Conservation (phyloP, 2,113 vertebrate species). For the Carassius gibelio region DNA sequence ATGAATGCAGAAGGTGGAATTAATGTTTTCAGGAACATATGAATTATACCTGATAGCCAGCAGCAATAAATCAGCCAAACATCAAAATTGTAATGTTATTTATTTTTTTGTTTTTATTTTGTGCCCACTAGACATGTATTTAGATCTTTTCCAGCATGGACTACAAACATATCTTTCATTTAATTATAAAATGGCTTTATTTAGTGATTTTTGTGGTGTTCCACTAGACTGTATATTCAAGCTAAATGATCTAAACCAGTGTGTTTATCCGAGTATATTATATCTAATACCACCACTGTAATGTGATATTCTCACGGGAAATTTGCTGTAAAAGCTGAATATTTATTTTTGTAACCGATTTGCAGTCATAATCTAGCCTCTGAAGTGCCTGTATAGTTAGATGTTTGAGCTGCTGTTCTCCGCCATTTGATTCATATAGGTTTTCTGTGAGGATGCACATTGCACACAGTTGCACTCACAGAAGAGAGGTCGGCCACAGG, state of each 20-base stretch:
- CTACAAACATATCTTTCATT: neutral
- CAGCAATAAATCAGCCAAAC: slow-evolving; percentile 23
- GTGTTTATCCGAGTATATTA: no score
- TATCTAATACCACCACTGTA: neutral
- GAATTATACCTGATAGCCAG: slow-evolving; percentile 22
- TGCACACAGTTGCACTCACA: neutral
- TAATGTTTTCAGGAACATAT: neutral
- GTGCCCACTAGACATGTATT: slow-evolving; percentile 16
- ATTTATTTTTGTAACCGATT: neutral
- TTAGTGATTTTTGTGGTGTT: neutral
- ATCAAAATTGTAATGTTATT: neutral
- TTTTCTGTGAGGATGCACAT: slow-evolving; percentile 61
- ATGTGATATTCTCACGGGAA: neutral
- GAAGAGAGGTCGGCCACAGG: slow-evolving; percentile 19
- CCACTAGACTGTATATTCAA: neutral
- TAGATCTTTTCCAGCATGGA: neutral
- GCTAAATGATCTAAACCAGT: neutral
- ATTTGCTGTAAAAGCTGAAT: neutral
- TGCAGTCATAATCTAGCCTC: neutral
- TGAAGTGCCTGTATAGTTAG: neutral
- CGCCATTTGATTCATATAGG: neutral
- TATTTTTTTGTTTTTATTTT: no score
- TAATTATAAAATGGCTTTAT: neutral
- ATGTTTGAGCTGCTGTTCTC: neutral
- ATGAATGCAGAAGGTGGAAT: slow-evolving; percentile 2